Conservation (phyloP, 2,113 vertebrate genomes). For the Alces alces region DNA sequence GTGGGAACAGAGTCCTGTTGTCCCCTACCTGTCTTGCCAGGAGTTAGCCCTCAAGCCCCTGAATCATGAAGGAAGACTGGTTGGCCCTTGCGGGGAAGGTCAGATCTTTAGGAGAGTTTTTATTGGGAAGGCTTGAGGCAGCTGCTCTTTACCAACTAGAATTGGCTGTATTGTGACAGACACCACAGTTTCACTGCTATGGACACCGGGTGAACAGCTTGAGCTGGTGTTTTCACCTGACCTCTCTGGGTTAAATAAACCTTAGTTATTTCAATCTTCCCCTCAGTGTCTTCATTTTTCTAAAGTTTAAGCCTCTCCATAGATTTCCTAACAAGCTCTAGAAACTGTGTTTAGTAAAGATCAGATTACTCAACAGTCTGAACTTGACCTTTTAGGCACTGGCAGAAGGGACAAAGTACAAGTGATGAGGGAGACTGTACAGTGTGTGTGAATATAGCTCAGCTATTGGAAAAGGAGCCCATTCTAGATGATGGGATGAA, state of each 20-base stretch:
- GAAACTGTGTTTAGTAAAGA: not conserved
- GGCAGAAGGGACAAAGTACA: not conserved
- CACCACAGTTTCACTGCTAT: not conserved
- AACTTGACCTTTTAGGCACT: conserved; percentile 12
- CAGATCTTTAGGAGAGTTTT: not conserved
- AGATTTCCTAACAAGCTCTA: conserved; percentile 29
- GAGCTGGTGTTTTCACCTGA: not conserved
- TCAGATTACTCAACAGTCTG: not conserved
- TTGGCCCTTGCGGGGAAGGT: not conserved
- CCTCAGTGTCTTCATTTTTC: not conserved
- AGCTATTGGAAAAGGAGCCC: not conserved
- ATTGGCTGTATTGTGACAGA: not conserved
- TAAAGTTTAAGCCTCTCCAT: not conserved
- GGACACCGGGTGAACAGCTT: not conserved
- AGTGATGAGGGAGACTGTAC: not conserved
- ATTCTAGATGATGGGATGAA: not conserved
- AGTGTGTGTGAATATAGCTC: not conserved
- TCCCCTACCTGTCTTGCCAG: not conserved
- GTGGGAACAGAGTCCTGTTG: not conserved
- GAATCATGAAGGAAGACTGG: not conserved
- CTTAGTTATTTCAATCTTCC: not conserved
- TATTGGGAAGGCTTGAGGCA: not conserved
- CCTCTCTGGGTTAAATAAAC: not conserved
- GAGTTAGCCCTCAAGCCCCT: not conserved
- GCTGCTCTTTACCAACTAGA: not conserved